These are phyloP conservation scores for Drosophila tripunctata DNA, from an alignment of 2,888 invertebrate species.

Conservation along the genomic window DNA sequence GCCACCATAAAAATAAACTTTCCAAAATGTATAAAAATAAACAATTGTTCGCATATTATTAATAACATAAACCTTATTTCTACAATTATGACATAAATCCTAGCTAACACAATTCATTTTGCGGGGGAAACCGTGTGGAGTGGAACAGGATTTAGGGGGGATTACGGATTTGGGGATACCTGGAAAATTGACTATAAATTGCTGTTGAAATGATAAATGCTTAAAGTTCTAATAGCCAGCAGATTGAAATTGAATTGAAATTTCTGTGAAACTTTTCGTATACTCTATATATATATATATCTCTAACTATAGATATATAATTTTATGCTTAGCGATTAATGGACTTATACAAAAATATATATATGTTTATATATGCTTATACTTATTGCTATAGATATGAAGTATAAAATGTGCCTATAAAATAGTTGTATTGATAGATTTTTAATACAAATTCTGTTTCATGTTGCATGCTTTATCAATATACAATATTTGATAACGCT, in stretches of 20 bases:
- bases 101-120: slow-evolving; percentile 9
- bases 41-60: background rate
- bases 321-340: slow-evolving; percentile 13
- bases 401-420: slow-evolving; percentile 19
- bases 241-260: slow-evolving; percentile 37
- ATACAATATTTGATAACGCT: slow-evolving; percentile 28
- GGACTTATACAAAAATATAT: slow-evolving; percentile 58
- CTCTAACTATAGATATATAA: slow-evolving; percentile 17
- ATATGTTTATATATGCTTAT: no score
- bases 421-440: slow-evolving; percentile 18
- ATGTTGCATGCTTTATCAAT: slow-evolving; percentile 19
- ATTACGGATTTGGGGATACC: slow-evolving; percentile 3
- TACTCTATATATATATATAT: slow-evolving; percentile 52
- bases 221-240: slow-evolving; percentile 68
- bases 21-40: no score
- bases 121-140: background rate
- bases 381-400: slow-evolving; percentile 24
- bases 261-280: slow-evolving; percentile 77
- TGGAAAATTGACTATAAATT: slow-evolving; percentile 43
- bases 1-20: no score
- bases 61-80: slow-evolving; percentile 13
- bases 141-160: no score
- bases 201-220: slow-evolving; percentile 22
- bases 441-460: background rate
- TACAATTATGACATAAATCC: slow-evolving; percentile 11